These are phyloP conservation scores for Clarias platycephalus DNA, from an alignment of 2,797 vertebrate genomes.

Conservation along the genomic window DNA sequence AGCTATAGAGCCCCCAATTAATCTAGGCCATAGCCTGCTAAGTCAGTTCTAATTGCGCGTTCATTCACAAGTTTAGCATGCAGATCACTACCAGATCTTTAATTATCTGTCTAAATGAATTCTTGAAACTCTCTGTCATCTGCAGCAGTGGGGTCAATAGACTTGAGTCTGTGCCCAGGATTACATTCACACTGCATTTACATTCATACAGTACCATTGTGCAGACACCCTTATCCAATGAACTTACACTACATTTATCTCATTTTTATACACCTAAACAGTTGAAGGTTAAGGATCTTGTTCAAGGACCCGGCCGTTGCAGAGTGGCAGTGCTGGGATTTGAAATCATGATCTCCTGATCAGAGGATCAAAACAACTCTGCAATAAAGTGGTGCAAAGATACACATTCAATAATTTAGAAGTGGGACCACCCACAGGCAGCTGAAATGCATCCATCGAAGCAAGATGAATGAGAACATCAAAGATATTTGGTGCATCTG, in stretches of 20 bases:
- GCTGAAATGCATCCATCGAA: not conserved
- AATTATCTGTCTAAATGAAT: not conserved
- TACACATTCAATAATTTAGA: not conserved
- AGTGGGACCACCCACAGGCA: not conserved
- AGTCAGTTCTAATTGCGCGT: not conserved
- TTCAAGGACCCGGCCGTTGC: not conserved
- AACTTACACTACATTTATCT: not conserved
- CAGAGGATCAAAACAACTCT: not conserved
- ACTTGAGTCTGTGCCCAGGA: not conserved
- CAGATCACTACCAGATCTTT: constrained; percentile 1
- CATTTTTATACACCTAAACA: not conserved
- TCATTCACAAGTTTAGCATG: not conserved
- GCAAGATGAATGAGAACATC: not conserved
- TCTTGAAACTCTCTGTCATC: not conserved
- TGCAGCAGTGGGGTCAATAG: not conserved
- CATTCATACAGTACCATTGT: not conserved
- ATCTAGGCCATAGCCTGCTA: not conserved
- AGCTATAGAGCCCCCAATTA: not conserved
- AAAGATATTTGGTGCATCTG: not conserved
- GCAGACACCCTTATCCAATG: not conserved
- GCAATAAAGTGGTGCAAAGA: not conserved
- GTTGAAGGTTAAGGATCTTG: not conserved
- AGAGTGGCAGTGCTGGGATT: not conserved
- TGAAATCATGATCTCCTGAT: not conserved
- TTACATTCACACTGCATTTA: not conserved